Base-by-base conservation (phyloP, 2,113 vertebrate genomes). In the Platichthys flesus region DNA sequence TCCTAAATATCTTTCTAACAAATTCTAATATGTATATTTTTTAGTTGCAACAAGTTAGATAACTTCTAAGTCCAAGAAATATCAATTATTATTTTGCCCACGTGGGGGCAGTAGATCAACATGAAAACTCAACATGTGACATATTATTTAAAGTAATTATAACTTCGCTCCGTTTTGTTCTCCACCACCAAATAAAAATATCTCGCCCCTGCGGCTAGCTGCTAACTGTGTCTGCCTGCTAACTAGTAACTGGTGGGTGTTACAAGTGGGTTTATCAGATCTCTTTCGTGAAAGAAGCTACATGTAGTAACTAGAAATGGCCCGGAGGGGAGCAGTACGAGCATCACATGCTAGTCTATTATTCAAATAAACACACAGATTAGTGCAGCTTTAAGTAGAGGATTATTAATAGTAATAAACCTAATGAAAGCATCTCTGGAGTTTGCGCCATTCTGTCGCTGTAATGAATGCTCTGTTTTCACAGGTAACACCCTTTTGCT, bases 401-500 rank as follows among this genome's bases (percentile, higher is more conserved):
- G 51, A 54, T 54, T 54, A n/a, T 31, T 7, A 16, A n/a, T 54
- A 54, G n/a, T 54, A 9, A 9, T n/a, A 6, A 21, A 54, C 20
- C 6, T 54, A n/a, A n/a, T 54, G 2, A 20, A 54, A 54, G 51
- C 51, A 54, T 9, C 18, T 21, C 7, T 51, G 51, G 51, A n/a
- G 6, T 52, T n/a, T 9, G 51, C 51, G 2, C 1, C 51, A 52
- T n/a, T n/a, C 18, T 52, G 20, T 15, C 21, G n/a, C 35, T 66
- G 37, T 60, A 37, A 57, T 24, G 26, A 14, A 70, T 21, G 5
- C 8, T 69, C 45, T 74, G 31, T 73, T 69, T 67, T 62, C 28
- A 10, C n/a, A 52, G 13, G 20, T 47, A 28, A 20, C 23, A 51
- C 20, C 3, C 52, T 24, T 24, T 12, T 68, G 45, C 66, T 77